Percentiles rank a stretch among this genome's conserved stretches.
These are phyloP conservation scores for Panagrolaimus sp. DNA, from an alignment of 1,140 invertebrate genomes.

Conservation along the genomic window DNA sequence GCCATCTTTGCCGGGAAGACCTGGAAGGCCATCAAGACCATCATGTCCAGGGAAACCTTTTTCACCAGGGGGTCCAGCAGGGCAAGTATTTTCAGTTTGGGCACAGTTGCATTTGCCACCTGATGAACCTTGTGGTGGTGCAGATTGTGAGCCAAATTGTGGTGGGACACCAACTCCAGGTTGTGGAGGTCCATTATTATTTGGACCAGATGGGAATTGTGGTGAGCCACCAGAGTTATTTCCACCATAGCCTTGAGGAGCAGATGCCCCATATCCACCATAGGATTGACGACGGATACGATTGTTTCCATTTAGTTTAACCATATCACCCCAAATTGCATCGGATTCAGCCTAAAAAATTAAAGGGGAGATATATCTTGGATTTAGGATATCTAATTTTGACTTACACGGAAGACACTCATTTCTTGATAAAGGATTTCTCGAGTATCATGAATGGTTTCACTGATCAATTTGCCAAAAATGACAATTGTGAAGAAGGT, in stretches of 20 bases:
- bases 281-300: constrained; percentile 40
- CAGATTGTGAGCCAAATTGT: neutral
- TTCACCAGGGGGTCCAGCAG: constrained; percentile 36
- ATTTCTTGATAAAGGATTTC: constrained; percentile 21
- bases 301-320: constrained; percentile 33
- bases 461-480: neutral
- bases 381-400: neutral
- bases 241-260: constrained; percentile 4
- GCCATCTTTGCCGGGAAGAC: constrained; percentile 38
- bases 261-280: constrained; percentile 40
- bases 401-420: constrained; percentile 26
- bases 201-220: constrained; percentile 21
- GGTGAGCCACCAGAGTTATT: neutral
- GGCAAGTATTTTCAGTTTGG: constrained; percentile 40
- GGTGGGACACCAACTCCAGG: constrained; percentile 12
- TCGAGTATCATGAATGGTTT: constrained; percentile 13
- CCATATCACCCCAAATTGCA: constrained; percentile 42
- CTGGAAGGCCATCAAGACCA: constrained; percentile 28
- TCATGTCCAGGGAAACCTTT: constrained; percentile 34
- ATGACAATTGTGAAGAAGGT: neutral
- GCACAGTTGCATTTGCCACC: constrained; percentile 33
- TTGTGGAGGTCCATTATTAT: constrained; percentile 11
- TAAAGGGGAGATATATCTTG: too few relatives aligned
- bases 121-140: constrained; percentile 8
- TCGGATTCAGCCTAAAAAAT: constrained; percentile 27